phyloP scores from a whole-genome alignment of 2,113 vertebrate species.

The Tachycineta bicolor region DNA sequence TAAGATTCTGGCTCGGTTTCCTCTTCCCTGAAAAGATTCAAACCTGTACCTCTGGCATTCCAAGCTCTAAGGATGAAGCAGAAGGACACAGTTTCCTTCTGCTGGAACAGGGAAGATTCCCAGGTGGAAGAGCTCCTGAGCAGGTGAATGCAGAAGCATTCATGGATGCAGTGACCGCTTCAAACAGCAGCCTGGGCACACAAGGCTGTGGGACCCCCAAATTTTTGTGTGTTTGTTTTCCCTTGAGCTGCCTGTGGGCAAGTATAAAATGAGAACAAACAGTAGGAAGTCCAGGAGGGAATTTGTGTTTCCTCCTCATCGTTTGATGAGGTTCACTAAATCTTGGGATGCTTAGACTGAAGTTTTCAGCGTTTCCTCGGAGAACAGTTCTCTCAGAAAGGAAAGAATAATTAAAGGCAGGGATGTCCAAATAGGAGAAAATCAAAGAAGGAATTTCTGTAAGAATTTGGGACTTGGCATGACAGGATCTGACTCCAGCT shows the following conservation, averaged over 20 bases:
- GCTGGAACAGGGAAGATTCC: background rate
- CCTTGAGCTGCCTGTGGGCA: background rate
- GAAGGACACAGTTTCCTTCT: background rate
- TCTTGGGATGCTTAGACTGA: background rate
- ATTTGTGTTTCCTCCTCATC: background rate
- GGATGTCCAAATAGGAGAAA: background rate
- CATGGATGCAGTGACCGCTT: too few relatives aligned
- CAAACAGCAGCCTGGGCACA: background rate
- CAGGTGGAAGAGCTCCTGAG: background rate
- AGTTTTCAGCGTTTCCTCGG: background rate
- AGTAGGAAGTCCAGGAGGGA: background rate
- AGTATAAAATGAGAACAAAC: background rate
- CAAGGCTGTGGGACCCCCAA: fast-evolving
- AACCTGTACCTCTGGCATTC: background rate
- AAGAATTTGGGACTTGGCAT: background rate
- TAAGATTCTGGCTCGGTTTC: background rate
- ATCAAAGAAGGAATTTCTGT: background rate
- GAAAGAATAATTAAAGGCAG: background rate
- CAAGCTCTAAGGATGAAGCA: background rate
- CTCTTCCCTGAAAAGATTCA: background rate
- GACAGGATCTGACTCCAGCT: background rate
- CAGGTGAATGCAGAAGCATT: background rate
- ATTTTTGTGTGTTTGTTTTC: background rate
- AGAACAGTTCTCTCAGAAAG: background rate
- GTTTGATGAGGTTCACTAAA: background rate